Conservation (phyloP, 1,140 invertebrate species). For the Onthophagus taurus region DNA sequence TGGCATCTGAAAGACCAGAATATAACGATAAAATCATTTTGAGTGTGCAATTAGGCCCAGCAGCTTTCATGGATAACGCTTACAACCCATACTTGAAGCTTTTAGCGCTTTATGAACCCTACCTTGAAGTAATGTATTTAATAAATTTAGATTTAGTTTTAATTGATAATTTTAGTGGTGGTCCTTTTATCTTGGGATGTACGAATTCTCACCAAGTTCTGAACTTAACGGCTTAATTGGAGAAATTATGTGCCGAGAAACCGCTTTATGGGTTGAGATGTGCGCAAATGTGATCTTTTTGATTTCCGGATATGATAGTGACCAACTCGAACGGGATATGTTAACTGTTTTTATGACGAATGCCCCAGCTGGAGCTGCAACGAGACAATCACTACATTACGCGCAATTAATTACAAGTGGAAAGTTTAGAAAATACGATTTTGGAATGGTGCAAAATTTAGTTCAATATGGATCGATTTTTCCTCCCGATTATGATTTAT, state of each 20-base stretch:
- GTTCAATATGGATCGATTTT: constrained; percentile 41
- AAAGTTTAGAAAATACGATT: constrained; percentile 45
- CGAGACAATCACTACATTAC: constrained; percentile 12
- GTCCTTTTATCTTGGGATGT: constrained; percentile 38
- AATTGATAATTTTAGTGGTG: constrained; percentile 30
- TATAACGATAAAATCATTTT: constrained; percentile 44
- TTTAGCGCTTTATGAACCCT: constrained; percentile 17
- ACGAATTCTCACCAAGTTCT: constrained; percentile 46
- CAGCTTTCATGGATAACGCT: constrained; percentile 37
- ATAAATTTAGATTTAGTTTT: background rate
- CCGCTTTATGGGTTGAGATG: constrained; percentile 34
- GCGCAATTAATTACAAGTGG: constrained; percentile 7
- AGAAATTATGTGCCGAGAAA: constrained; percentile 43
- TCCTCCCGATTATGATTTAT: constrained; percentile 51
- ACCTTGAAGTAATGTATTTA: constrained; percentile 14
- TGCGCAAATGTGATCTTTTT: constrained; percentile 47
- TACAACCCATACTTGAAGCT: constrained; percentile 20
- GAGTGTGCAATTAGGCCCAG: constrained; percentile 46
- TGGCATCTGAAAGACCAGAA: constrained; percentile 40
- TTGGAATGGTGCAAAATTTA: constrained; percentile 41
- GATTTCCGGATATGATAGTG: constrained; percentile 40
- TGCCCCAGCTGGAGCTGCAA: constrained; percentile 8
- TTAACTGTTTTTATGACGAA: constrained; percentile 5
- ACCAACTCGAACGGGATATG: constrained; percentile 38
- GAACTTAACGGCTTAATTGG: constrained; percentile 37